Conservation (phyloP, 2,113 vertebrate genomes). For the Emydura subglobosa region DNA sequence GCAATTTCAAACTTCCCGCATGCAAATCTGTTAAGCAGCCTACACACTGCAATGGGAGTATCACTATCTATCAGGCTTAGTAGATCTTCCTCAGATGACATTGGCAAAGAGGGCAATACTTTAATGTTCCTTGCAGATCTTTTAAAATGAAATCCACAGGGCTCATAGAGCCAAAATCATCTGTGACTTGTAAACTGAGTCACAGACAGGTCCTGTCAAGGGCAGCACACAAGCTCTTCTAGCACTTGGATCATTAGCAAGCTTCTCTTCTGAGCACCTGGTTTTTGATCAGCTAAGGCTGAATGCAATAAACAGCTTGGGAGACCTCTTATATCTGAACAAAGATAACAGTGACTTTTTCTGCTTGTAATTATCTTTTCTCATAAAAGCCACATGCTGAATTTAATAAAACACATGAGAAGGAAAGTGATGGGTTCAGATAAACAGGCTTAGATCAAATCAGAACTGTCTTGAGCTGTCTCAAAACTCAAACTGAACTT, state of each 20-base stretch:
- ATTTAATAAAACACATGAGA: conserved; percentile 75
- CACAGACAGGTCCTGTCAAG: not conserved
- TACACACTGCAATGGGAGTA: rapidly evolving
- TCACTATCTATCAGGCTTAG: not conserved
- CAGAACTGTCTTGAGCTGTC: not conserved
- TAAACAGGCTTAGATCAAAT: not conserved
- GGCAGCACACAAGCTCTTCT: not conserved
- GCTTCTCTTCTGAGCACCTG: not conserved
- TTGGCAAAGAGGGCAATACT: not conserved
- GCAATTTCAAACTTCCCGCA: not conserved
- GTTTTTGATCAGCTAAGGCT: not conserved
- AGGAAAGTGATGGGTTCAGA: conserved; percentile 17
- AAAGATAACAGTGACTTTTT: conserved; percentile 65
- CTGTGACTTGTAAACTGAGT: not conserved
- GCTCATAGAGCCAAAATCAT: not conserved
- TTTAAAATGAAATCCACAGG: not conserved
- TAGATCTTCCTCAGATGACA: rapidly evolving
- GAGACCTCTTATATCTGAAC: conserved; percentile 13
- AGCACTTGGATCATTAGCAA: rapidly evolving
- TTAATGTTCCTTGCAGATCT: not conserved
- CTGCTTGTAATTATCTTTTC: conserved; percentile 73
- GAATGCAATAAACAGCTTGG: conserved; percentile 55
- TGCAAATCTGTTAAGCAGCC: not conserved
- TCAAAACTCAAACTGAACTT: not conserved
- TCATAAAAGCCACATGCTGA: conserved; percentile 71